Base-by-base conservation (phyloP, 2,113 vertebrate species). In the Cricetomys ansorgei region DNA sequence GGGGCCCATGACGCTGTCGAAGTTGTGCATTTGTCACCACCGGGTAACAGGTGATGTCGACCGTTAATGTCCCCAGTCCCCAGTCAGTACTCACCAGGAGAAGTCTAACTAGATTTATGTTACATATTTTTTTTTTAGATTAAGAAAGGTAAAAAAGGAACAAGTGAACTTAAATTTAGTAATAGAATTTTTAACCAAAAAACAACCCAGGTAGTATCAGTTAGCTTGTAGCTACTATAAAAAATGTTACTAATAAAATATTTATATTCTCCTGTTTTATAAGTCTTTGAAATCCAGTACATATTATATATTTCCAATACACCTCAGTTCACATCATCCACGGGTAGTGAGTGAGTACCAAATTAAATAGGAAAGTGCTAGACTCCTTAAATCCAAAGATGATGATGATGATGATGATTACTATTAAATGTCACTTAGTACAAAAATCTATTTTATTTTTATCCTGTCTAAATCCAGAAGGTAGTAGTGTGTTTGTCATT, bases 371-470 rank as follows among this genome's bases (percentile, higher is more conserved):
- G 57, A 3, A 0, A 73, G 7, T 72, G 72, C n/a, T 34, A 75
- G 43, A 40, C 85, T 95, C 45, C 25, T 92, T 92, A 92, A 94
- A 94, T 83, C 11, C 7, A 37, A 29, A 90, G 7, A 23, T 40
- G 70, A 21, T 21, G n/a, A 4, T 21, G 17, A 21, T 59, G 19
- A 59, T 59, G 57, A 59, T 59, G 19, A 40, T 21, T 15, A 70
- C 6, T 13, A 69, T 17, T 10, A 67, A 1, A 11, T 34, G 16
- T 64, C 73, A 62, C 40, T 85, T 57, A 80, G 80, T 75, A 5
- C 21, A 85, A 80, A 81, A 96, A 43, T 91, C 48, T 92, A 16
- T 27, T 0, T 81, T 15, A 72, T 85, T 95, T 89, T 88, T 11
- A 86, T 80, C 34, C 12, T 73, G 1, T 73, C 34, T 67, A 48